Base-by-base conservation (phyloP, 2,888 invertebrate species). In the Amblyteles armatorius region DNA sequence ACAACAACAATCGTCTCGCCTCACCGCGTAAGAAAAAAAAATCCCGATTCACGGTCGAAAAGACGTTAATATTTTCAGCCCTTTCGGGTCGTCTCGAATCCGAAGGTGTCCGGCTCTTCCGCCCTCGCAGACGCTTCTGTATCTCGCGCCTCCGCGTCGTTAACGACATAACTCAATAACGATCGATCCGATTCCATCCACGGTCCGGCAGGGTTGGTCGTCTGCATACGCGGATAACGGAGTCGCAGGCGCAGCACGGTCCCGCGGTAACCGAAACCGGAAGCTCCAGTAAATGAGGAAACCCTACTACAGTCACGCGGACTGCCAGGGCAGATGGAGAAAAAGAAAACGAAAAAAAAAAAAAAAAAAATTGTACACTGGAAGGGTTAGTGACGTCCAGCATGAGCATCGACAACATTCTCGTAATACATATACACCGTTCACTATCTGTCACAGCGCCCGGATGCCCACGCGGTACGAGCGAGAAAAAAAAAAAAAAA, bases 81-180 rank as follows among this genome's bases (percentile, higher is more conserved):
- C 44, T 44, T 13, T 44, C 44, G 44, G 44, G 44, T 44, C 13
- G 3, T 16, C 33, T 0, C 1, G 50, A 72, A 55, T 72, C 50
- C 55, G 52, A 72, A 36, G 36, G 50, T 29, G 40, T 72, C 19
- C 19, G 13, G n/a, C n/a, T 11, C 52, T 22, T 26, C 22, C 22
- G 19, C 26, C 26, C 68, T 48, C 68, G 50, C 69, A 71, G 33
- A 29, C 69, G 50, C 65, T 55, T 63, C 33, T 65, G 67, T 44
- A 71, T 72, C 57, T 83, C 71, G 76, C 67, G 79, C 55, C 52
- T 77, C 65, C 67, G 72, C 48, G 67, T 48, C 88, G 88, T 90
- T 88, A 88, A 88, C 85, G 44, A 76, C 88, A 89, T 91, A 91
- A 91, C 87, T 90, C 87, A 90, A 91, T 91, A 91, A 91, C 91